Evolutionary conservation across 2,113 vertebrate species (phyloP).

Genomic region (Platanista minor): DNA sequence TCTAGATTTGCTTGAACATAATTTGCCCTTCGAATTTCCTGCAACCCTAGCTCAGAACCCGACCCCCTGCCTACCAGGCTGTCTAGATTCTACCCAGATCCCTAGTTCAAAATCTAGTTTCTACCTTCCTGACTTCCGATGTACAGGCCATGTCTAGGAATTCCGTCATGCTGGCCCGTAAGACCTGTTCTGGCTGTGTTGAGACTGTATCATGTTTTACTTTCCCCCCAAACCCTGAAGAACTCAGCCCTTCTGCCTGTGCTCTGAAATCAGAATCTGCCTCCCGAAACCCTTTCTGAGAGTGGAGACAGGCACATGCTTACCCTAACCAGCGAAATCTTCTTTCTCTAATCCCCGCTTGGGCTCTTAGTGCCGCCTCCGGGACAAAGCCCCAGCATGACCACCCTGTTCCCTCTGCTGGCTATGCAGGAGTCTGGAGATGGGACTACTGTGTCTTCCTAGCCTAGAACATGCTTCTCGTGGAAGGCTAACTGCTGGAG

Average conservation of each 20-base stretch:
- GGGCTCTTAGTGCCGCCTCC: neutral
- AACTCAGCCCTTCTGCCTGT: neutral
- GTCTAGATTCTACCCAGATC: neutral
- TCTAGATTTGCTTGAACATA: fast-evolving
- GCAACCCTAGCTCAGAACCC: too few species aligned
- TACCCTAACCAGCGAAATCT: neutral
- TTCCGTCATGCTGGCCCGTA: fast-evolving
- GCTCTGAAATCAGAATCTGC: neutral
- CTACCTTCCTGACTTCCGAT: neutral
- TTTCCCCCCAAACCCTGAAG: neutral
- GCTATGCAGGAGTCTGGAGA: fast-evolving
- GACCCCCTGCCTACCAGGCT: neutral
- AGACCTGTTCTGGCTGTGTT: neutral
- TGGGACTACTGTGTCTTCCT: fast-evolving
- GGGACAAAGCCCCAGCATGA: fast-evolving
- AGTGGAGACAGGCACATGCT: fast-evolving
- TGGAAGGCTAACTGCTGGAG: neutral
- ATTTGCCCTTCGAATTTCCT: neutral
- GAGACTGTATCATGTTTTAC: neutral
- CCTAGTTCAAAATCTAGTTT: fast-evolving
- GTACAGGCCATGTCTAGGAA: fast-evolving
- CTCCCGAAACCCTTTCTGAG: neutral
- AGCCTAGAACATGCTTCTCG: fast-evolving
- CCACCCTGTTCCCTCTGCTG: neutral
- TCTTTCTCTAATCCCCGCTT: fast-evolving